Evolutionary conservation across 1,140 invertebrate species (phyloP), one percentile per base, ranked within the genome.

Genomic region (Calycopis cecrops): DNA sequence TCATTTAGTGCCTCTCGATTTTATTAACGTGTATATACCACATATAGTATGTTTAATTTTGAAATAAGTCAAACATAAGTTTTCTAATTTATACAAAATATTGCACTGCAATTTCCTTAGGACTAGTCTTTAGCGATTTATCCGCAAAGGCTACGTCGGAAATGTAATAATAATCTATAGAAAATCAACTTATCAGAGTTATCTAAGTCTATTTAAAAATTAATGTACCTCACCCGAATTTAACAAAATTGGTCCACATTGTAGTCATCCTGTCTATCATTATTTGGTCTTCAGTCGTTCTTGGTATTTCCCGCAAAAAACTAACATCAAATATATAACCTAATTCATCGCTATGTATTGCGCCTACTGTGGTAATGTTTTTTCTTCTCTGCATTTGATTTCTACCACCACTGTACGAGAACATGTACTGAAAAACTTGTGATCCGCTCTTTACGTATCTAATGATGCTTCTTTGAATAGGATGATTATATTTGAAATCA

Each of bases 211-310:
- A n/a, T n/a, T 28, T 28, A 2, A 28, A 28, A 28, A 28, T 28
- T 28, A 28, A 6, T 28, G 6, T 28, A 28, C 21, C 65, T 57
- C 49, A 69, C 71, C 71, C 63, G 35, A 60, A 73, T 52, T 73
- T 73, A 34, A 53, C 63, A n/a, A 73, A 73, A 52, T 73, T 68
- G 0, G 70, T 62, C 70, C 71, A 73, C 33, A 73, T 7, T 3
- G 59, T 62, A 0, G 68, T 69, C 28, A 73, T 63, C 12, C 62
- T 50, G 17, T 73, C 62, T 0, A 65, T 47, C 1, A 65, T 57
- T 1, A 65, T 6, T 44, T 63, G 51, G 28, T 76, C 71, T 21
- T 65, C 60, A 4, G 16, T 18, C 12, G 48, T 48, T n/a, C n/a
- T n/a, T 10, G 48, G 52, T 16, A 14, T 12, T 9, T 57, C 38